Conservation (phyloP, 2,888 invertebrate genomes). For the Lissonota sp. region DNA sequence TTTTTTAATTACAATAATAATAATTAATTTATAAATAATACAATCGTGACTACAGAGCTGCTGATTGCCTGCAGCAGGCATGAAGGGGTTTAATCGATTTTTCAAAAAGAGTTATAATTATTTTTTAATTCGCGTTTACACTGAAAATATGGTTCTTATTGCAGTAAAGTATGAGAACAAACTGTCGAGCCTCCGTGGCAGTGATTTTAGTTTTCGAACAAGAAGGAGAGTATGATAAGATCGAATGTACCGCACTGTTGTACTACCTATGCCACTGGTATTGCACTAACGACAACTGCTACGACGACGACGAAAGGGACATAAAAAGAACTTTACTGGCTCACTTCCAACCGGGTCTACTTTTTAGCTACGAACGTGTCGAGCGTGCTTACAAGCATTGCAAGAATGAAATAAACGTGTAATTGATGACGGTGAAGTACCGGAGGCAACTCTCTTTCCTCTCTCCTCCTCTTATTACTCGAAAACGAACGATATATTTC, state of each 20-base stretch:
- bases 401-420: conserved; percentile 60
- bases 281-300: conserved; percentile 66
- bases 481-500: conserved; percentile 23
- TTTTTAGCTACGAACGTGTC: conserved; percentile 48
- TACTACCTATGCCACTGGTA: conserved; percentile 6
- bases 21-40: not conserved
- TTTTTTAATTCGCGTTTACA: not conserved
- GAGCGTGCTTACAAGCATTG: conserved; percentile 59
- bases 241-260: not conserved
- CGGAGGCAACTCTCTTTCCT: not conserved
- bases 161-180: not conserved
- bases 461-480: conserved; percentile 25
- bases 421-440: conserved; percentile 60
- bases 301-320: conserved; percentile 52
- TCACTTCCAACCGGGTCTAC: conserved; percentile 55
- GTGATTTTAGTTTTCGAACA: not conserved
- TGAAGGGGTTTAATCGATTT: not conserved
- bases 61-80: not conserved
- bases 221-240: not conserved
- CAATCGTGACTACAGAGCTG: not conserved
- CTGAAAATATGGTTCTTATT: not conserved
- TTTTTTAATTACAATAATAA: not conserved
- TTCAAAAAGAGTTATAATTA: not conserved
- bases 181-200: not conserved
- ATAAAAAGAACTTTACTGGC: conserved; percentile 64